A percentile compares a stretch with the other conserved stretches of the same genome.
These are phyloP conservation scores for Eolophus roseicapilla DNA, from an alignment of 2,113 vertebrate species.

Conservation along the genomic window DNA sequence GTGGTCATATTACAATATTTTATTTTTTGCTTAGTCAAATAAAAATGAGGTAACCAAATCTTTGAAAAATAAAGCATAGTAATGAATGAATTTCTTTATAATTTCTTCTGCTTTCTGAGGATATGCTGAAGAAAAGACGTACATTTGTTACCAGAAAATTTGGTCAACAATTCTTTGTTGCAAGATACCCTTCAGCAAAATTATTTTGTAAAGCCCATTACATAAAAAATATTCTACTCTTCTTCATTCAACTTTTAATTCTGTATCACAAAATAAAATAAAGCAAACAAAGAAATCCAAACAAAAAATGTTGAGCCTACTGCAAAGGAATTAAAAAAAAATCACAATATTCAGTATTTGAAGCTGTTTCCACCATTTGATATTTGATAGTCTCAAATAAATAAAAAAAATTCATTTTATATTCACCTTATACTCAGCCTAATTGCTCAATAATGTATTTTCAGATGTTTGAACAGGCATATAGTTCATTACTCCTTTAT, in stretches of 20 bases:
- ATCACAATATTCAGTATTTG: not conserved
- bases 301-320: not conserved
- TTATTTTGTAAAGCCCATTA: not conserved
- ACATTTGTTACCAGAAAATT: not conserved
- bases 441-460: not conserved
- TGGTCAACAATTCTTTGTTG: not conserved
- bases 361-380: not conserved
- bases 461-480: not conserved
- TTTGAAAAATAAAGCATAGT: not conserved
- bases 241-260: not conserved
- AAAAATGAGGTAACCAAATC: not conserved
- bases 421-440: not conserved
- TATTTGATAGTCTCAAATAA: not conserved
- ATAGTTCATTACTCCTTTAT: not conserved
- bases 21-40: not conserved
- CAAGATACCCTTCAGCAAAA: not conserved
- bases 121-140: not conserved
- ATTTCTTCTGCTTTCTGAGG: not conserved
- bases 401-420: not conserved
- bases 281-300: not conserved
- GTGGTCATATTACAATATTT: not conserved
- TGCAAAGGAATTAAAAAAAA: not conserved
- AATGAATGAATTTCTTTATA: not conserved
- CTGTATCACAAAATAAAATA: not conserved
- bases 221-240: not conserved